Evolutionary conservation across 2,888 invertebrate genomes (phyloP).

Genomic region (Carcina quercana): DNA sequence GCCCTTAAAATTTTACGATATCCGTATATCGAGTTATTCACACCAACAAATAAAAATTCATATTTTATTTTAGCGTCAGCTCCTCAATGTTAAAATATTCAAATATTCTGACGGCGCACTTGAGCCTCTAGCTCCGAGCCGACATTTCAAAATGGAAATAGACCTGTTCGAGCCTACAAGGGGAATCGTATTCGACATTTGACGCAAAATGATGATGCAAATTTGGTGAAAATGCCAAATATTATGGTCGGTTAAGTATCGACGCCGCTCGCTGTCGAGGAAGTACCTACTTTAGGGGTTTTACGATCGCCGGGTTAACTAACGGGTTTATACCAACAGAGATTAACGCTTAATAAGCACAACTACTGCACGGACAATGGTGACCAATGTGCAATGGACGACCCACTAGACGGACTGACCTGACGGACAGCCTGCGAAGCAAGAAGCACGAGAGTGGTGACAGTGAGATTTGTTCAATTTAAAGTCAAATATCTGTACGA

Average conservation of each 20-base stretch:
- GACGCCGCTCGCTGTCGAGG: constrained; percentile 28
- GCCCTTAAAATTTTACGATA: no score
- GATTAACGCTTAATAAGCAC: neutral
- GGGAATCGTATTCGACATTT: constrained; percentile 58
- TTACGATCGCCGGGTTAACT: no score
- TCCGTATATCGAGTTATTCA: constrained; percentile 9
- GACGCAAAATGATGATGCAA: constrained; percentile 54
- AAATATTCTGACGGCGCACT: constrained; percentile 63
- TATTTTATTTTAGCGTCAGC: constrained; percentile 45
- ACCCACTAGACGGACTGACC: no score
- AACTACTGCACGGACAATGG: no score
- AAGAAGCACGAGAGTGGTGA: no score
- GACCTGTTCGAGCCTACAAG: constrained; percentile 52
- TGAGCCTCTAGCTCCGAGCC: constrained; percentile 49
- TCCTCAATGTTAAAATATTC: constrained; percentile 58
- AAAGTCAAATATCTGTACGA: no score
- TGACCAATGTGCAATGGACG: no score
- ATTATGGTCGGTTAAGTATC: constrained; percentile 47
- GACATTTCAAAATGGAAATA: constrained; percentile 65
- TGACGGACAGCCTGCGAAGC: no score
- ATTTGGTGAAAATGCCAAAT: constrained; percentile 46
- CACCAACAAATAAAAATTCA: constrained; percentile 38
- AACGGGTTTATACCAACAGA: no score
- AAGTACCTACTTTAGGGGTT: constrained; percentile 13
- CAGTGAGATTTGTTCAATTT: no score